Evolutionary conservation across 2,113 vertebrate species (phyloP).

Genomic region (Dissostichus mawsoni): DNA sequence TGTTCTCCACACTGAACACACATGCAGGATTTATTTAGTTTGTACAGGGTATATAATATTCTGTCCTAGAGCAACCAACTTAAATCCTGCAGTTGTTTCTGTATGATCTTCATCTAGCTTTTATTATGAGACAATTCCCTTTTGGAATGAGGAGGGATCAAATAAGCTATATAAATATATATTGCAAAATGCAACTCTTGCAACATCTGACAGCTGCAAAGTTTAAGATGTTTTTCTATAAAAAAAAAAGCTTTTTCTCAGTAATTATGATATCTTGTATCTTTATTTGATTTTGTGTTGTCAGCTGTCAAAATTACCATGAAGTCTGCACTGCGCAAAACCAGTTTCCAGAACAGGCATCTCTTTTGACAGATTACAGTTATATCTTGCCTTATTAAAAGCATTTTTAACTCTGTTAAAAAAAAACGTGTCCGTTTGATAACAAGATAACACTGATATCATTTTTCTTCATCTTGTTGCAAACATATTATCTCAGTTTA

Average conservation of each 20-base stretch:
- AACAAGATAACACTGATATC: neutral
- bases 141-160: conserved; percentile 16
- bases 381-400: neutral
- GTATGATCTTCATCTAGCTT: conserved; percentile 13
- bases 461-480: neutral
- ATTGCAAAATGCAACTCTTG: conserved; percentile 30
- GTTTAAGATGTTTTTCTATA: conserved; percentile 1
- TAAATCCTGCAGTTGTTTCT: neutral
- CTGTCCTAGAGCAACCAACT: neutral
- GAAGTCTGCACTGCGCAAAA: conserved; percentile 4
- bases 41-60: neutral
- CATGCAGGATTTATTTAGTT: neutral
- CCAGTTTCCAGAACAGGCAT: neutral
- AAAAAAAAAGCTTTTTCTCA: neutral
- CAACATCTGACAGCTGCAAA: conserved; percentile 43
- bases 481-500: conserved; percentile 1
- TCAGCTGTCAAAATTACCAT: conserved; percentile 39
- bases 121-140: conserved; percentile 8
- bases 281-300: conserved; percentile 32
- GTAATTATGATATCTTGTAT: conserved; percentile 22
- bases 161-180: neutral
- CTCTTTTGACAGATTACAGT: conserved; percentile 4
- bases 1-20: conserved; percentile 7
- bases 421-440: neutral
- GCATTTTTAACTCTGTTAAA: neutral